Evolutionary conservation across 2,797 vertebrate species (phyloP).

Genomic region (Sebastes cheni): DNA sequence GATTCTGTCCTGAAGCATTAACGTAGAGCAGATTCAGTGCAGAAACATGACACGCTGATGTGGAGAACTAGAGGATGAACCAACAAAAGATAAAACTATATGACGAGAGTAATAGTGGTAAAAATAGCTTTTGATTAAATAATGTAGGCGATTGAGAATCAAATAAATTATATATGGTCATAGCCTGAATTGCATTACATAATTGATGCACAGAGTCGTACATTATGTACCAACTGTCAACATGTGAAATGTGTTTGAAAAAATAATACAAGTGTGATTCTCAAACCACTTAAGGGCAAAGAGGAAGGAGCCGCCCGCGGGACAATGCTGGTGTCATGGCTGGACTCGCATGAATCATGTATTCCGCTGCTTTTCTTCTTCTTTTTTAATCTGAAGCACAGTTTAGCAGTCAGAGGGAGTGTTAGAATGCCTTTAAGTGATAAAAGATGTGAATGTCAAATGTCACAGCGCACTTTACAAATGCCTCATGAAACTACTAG

Average conservation of each 20-base stretch:
- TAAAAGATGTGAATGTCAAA: slow-evolving; percentile 69
- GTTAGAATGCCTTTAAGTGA: slow-evolving; percentile 62
- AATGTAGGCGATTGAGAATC: slow-evolving; percentile 77
- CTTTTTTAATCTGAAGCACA: slow-evolving; percentile 46
- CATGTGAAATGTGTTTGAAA: slow-evolving; percentile 79
- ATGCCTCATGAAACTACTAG: slow-evolving; percentile 46
- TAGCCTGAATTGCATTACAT: slow-evolving; percentile 80
- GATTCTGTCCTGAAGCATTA: slow-evolving; percentile 48
- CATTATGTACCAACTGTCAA: slow-evolving; percentile 83
- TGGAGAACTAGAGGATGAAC: slow-evolving; percentile 38
- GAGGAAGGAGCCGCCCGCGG: slow-evolving; percentile 53
- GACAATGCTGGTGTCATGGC: slow-evolving; percentile 61
- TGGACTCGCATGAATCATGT: slow-evolving; percentile 64
- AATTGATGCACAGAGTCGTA: slow-evolving; percentile 78
- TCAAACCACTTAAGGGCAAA: slow-evolving; percentile 76
- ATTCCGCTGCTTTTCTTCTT: slow-evolving; percentile 43
- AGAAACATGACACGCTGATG: slow-evolving; percentile 39
- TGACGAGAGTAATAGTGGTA: slow-evolving; percentile 71
- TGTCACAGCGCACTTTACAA: slow-evolving; percentile 55
- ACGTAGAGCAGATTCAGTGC: slow-evolving; percentile 21
- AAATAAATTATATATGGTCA: slow-evolving; percentile 80
- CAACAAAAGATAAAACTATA: slow-evolving; percentile 77
- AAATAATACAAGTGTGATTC: slow-evolving; percentile 77
- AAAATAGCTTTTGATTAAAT: slow-evolving; percentile 79
- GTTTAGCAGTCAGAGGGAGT: slow-evolving; percentile 64